Percentiles rank a stretch among this genome's conserved stretches.
Conservation (phyloP, 2,113 vertebrate genomes). For the Apaloderma vittatum region DNA sequence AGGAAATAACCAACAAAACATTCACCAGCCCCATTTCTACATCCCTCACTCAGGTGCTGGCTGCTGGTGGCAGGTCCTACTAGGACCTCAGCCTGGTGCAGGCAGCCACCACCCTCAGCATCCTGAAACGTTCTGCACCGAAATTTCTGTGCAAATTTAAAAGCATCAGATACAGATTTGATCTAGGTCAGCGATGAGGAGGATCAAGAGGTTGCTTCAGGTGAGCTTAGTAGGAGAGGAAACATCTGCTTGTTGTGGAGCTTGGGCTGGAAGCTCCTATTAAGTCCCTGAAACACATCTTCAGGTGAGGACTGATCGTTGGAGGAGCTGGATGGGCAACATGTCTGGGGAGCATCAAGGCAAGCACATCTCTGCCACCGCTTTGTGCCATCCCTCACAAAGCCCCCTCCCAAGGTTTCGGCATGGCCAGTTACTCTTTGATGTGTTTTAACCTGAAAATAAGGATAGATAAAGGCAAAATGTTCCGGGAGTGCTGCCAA, state of each 20-base stretch:
- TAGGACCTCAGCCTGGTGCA: fast-evolving
- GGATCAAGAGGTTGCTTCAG: neutral
- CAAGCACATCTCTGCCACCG: fast-evolving
- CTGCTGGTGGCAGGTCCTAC: neutral
- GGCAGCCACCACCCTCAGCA: neutral
- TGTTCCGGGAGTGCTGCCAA: constrained; percentile 79
- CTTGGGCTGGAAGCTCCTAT: neutral
- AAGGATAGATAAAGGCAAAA: constrained; percentile 78
- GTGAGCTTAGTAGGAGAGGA: neutral
- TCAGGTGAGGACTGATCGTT: fast-evolving
- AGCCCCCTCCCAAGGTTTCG: neutral
- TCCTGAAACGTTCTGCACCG: fast-evolving
- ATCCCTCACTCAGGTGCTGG: fast-evolving
- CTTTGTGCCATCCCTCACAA: fast-evolving
- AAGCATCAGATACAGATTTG: neutral
- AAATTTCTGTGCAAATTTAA: neutral
- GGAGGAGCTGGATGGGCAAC: fast-evolving
- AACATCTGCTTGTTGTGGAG: neutral
- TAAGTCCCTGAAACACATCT: neutral
- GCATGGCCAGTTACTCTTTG: constrained; percentile 23
- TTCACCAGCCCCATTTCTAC: neutral
- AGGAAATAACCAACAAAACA: neutral
- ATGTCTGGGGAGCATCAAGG: fast-evolving
- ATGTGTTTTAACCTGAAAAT: constrained; percentile 78
- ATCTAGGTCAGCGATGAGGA: neutral